Base-by-base conservation (phyloP, 2,113 vertebrate species). In the Silurus meridionalis region DNA sequence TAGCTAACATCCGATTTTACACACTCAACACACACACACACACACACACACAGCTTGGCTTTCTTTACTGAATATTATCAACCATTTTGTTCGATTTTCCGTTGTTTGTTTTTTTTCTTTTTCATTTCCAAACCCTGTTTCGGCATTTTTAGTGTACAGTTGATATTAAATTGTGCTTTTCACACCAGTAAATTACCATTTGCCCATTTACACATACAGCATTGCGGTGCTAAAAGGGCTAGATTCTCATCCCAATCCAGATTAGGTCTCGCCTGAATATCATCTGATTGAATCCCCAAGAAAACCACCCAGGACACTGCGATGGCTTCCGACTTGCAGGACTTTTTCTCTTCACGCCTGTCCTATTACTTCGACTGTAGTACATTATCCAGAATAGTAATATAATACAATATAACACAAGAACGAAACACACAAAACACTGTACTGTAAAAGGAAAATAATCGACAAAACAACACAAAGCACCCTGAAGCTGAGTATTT, bases 1-100 rank as follows among this genome's bases (percentile, higher is more conserved):
- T 89, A 81, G 86, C 71, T 93, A 93, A 92, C 89, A 79, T 91
- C 88, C 75, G 85, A 87, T 67, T 80, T 37, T 84, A 79, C 75
- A 87, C 84, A 83, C 83, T 86, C 82, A 88, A 37, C 37, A 37
- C 37, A 37, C 37, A 37, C 37, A 75, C 85, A 79, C 75, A 83
- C 83, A 85, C 82, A 88, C 25, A 84, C 83, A 86, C 71, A 83
- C 21, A 72, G 79, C 72, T 48, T 77, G 37, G 58, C 60, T 81
- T 82, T 72, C 85, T 52, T 46, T 53, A 71, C 23, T 63, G 3
- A 15, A 61, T 71, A 80, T 46, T 79, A 72, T 8, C 71, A 46
- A 60, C 10, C 58, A 63, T 85, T 85, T 85, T 67, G 8, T 37
- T 28, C 37, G 2, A 37, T 37, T 19, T 52, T 19, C 23, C 81